Evolutionary conservation across 1,140 invertebrate genomes (phyloP), one percentile per base, ranked within the genome.

Genomic region (Leptopilina clavipes): DNA sequence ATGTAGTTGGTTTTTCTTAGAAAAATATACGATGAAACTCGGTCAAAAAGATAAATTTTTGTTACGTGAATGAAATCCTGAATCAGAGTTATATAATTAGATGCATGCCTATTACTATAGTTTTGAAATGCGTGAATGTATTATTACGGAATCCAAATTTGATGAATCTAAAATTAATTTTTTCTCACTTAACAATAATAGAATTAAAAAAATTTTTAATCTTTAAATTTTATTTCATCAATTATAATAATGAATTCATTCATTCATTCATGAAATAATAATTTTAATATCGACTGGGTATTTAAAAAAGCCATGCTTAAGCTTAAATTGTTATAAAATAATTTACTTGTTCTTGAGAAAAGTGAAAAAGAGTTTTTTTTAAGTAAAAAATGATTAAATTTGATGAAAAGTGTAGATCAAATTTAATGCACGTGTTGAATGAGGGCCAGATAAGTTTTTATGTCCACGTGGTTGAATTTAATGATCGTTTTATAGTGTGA

Each of bases 401-500:
- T n/a, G 1, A 59, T 19, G 1, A 59, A 59, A 12, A 22, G 8
- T 59, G 10, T 1, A 22, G 11, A 18, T 22, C 19, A 59, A 11
- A 18, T 54, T n/a, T 22, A 65, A 65, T 31, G 12, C 19, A 65
- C 56, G 56, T 65, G 56, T 65, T 65, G 56, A 25, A 22, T 25
- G 56, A 52, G 48, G 44, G 11, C 48, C 17, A 3, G 22, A 65
- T 65, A 65, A 31, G 56, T 65, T 65, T 14, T 65, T 65, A 7
- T 37, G 12, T 65, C 25, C 59, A 31, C 59, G 59, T 65, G 59
- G 6, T 65, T 65, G 37, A 65, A n/a, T 65, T 31, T 65, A 37
- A 65, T 65, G 59, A 65, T 65, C 59, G 19, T 10, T 19, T 54
- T 18, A 11, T 40, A 65, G 22, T 37, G 22, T 14, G 8, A 56